A percentile compares a stretch with the other conserved stretches of the same genome.
phyloP scores from a whole-genome alignment of 1,140 invertebrate species.

The Pseudachorutes palmiensis region DNA sequence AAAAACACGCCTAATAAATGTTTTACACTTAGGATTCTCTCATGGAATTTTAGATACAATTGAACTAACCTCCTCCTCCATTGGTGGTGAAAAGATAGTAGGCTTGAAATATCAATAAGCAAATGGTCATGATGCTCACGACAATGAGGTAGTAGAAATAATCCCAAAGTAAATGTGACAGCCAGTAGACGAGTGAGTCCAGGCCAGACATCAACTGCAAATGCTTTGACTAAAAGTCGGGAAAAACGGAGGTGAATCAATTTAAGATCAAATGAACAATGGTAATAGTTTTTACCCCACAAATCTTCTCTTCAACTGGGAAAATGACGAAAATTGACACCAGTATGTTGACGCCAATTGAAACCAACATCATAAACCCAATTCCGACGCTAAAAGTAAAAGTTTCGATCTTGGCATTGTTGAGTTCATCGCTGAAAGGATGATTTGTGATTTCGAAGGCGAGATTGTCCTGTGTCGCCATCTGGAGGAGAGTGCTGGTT shows the following conservation, averaged over 20 bases:
- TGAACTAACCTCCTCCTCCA: background rate
- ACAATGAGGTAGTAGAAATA: background rate
- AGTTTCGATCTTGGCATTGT: no score
- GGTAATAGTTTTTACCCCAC: background rate
- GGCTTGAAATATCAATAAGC: background rate
- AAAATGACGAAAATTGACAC: background rate
- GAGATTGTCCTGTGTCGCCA: slow-evolving; percentile 41
- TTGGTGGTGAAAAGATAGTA: background rate
- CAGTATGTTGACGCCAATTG: background rate
- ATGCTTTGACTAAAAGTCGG: background rate
- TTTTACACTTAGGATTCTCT: no score
- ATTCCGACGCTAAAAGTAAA: no score
- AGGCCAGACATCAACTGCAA: background rate
- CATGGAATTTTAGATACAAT: background rate
- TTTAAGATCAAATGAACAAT: no score
- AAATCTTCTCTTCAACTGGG: background rate
- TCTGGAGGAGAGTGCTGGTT: slow-evolving; percentile 50
- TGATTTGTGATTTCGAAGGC: slow-evolving; percentile 55
- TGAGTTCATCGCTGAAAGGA: no score
- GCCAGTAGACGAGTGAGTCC: background rate
- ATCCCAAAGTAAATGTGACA: background rate
- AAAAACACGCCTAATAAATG: background rate
- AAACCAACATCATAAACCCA: background rate
- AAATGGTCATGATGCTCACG: background rate
- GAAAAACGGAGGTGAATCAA: no score